A percentile compares a stretch with the other conserved stretches of the same genome.
Conservation (phyloP, 1,140 invertebrate genomes). For the Formica exsecta region DNA sequence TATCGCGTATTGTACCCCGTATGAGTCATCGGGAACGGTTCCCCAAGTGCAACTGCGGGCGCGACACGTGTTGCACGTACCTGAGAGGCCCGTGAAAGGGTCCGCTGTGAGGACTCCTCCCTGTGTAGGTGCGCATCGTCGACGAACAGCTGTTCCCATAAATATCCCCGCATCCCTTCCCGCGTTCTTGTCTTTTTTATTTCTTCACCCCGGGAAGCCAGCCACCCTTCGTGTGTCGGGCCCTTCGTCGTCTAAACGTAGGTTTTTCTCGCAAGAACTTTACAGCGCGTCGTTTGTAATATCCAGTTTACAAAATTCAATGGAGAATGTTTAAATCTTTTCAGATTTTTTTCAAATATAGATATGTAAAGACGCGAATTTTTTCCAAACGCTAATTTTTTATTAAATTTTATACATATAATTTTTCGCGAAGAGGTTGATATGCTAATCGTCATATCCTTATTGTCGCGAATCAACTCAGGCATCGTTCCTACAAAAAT, state of each 20-base stretch:
- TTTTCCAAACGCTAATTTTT: neutral
- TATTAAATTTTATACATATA: neutral
- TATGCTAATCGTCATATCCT: no score
- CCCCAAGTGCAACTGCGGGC: neutral
- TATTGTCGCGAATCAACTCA: neutral
- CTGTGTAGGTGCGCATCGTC: slow-evolving; percentile 48
- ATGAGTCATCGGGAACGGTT: slow-evolving; percentile 44
- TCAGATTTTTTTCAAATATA: neutral
- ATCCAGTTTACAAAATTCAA: neutral
- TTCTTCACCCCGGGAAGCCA: slow-evolving; percentile 1
- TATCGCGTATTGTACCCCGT: slow-evolving; percentile 5
- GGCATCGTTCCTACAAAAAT: neutral
- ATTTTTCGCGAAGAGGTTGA: no score
- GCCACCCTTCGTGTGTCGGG: neutral
- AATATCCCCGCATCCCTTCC: slow-evolving; percentile 25
- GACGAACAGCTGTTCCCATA: slow-evolving; percentile 68
- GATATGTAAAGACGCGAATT: neutral
- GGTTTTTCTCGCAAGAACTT: neutral
- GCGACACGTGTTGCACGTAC: slow-evolving; percentile 53
- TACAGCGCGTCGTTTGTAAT: neutral
- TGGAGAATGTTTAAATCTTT: neutral
- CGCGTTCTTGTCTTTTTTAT: neutral
- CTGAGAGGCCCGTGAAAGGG: slow-evolving; percentile 28
- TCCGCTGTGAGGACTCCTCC: slow-evolving; percentile 9
- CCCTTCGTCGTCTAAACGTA: neutral